These are phyloP conservation scores for Acromyrmex echinatior DNA, from an alignment of 1,140 invertebrate species.

Conservation along the genomic window DNA sequence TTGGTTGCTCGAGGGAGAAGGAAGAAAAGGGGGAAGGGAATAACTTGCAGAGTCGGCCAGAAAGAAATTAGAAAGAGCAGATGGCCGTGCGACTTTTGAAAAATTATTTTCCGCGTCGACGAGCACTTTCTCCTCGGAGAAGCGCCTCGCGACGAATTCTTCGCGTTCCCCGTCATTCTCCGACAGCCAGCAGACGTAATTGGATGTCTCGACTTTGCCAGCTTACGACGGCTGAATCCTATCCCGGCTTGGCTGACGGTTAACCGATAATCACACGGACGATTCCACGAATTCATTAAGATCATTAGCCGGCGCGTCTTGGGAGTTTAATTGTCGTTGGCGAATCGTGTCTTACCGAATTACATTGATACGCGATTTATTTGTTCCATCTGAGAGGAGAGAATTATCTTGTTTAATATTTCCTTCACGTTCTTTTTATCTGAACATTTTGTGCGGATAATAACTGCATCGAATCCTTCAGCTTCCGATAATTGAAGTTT, in stretches of 20 bases:
- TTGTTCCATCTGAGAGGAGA: neutral
- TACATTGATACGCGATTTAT: slow-evolving; percentile 32
- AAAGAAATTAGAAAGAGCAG: slow-evolving; percentile 60
- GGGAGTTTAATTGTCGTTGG: slow-evolving; percentile 59
- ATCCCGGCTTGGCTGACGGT: slow-evolving; percentile 44
- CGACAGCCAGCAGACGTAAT: slow-evolving; percentile 57
- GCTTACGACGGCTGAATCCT: slow-evolving; percentile 44
- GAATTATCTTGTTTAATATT: neutral
- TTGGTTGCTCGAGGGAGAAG: neutral
- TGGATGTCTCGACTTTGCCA: slow-evolving; percentile 60
- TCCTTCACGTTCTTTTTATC: neutral
- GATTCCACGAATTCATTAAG: slow-evolving; percentile 69
- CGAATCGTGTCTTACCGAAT: slow-evolving; percentile 5
- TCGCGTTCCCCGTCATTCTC: slow-evolving; percentile 38
- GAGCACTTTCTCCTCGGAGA: slow-evolving; percentile 23
- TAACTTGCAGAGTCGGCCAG: slow-evolving; percentile 44
- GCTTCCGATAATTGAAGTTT: neutral
- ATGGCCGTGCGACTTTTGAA: slow-evolving; percentile 59
- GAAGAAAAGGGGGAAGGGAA: too few relatives aligned
- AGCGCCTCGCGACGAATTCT: slow-evolving; percentile 51
- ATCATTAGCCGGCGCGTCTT: slow-evolving; percentile 63
- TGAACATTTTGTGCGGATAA: neutral
- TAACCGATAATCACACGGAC: slow-evolving; percentile 69
- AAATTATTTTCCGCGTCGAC: slow-evolving; percentile 70
- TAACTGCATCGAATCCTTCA: neutral